Evolutionary conservation across 2,797 vertebrate species (phyloP), one percentile per base, ranked within the genome.

Genomic region (Poeciliopsis turneri): DNA sequence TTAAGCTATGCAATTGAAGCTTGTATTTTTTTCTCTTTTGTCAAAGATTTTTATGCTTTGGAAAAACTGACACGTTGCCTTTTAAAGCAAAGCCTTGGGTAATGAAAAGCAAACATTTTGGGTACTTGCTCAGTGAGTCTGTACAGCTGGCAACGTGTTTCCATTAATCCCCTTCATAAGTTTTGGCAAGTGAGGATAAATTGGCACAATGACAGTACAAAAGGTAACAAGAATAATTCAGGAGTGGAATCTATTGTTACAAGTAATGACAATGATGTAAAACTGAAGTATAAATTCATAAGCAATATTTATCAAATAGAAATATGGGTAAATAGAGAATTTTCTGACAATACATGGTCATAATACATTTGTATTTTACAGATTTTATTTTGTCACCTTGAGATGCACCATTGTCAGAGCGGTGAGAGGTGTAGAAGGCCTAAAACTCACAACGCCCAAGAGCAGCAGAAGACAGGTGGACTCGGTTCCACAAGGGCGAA

Each of bases 121-220:
- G 83, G 78, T 76, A 80, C 45, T 74, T 55, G 86, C 89, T 88
- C 80, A 87, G 83, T 78, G 78, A 85, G 82, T 85, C 78, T 81
- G 76, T 90, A 89, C 86, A 78, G 72, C 86, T 88, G 84, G 81
- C 86, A 82, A 78, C 28, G 53, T 4, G 72, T 84, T 90, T 84
- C 81, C 80, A 92, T 93, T 93, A 90, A 92, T 92, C 87, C 89
- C 82, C 72, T 85, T 90, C 88, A 83, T 90, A 69, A 86, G 83
- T 88, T 18, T 89, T 91, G 91, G 87, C 89, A 92, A 86, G 88
- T 92, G 87, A 84, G 87, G 82, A 88, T 90, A 90, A 91, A 88
- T 89, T 90, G 81, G 84, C 83, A 84, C 78, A 81, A 83, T 87
- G 74, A 57, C 43, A 28, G 81, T 76, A 77, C 84, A 81, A 89